Evolutionary conservation across 2,113 vertebrate genomes (phyloP).

Genomic region (Aegithalos caudatus): DNA sequence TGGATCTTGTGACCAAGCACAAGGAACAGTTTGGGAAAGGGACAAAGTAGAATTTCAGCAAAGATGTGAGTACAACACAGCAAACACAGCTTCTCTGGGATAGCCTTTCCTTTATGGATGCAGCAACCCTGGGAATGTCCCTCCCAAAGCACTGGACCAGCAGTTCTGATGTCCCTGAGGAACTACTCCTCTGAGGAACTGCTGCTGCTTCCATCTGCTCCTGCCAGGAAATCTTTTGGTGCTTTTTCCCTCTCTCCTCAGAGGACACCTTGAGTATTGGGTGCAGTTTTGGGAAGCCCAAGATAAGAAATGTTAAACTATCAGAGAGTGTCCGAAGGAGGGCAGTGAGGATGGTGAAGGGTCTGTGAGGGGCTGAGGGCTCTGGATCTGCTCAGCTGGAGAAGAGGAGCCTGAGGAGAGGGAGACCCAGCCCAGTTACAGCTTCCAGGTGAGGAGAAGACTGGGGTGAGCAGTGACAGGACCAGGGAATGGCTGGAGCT

Average conservation of each 20-base stretch:
- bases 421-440: neutral
- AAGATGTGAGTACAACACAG: fast-evolving
- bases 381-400: neutral
- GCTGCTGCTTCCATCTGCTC: neutral
- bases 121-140: neutral
- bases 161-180: neutral
- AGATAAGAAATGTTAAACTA: fast-evolving
- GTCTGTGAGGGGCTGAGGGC: neutral
- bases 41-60: neutral
- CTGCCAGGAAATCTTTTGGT: neutral
- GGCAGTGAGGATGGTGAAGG: neutral
- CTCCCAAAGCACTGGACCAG: neutral
- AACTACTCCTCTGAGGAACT: neutral
- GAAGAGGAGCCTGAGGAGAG: neutral
- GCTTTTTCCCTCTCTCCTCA: neutral
- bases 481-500: neutral
- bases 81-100: too few relatives aligned
- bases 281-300: neutral
- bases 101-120: neutral
- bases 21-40: neutral
- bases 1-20: neutral
- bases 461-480: neutral
- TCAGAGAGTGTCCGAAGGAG: neutral
- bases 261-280: neutral
- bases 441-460: neutral